Evolutionary conservation across 2,113 vertebrate genomes (phyloP), one percentile per base, ranked within the genome.

Genomic region (Tamias sibiricus): DNA sequence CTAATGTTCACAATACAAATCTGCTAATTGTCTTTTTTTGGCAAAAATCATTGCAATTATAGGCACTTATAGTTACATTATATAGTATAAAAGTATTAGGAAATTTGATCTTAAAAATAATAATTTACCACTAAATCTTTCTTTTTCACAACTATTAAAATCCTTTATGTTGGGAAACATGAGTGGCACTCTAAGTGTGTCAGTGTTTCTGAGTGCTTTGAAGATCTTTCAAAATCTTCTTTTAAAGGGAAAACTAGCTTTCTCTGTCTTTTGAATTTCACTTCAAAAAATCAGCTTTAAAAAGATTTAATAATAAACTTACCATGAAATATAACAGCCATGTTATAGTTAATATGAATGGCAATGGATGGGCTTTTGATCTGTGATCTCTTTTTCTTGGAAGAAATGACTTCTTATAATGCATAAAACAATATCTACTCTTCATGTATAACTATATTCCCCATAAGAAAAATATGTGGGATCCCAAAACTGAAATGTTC

Each of bases 61-160:
- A 90, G 64, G 26, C 37, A 93, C 47, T 85, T 95, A 84, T 0
- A 86, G 75, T 57, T 87, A 74, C 12, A 83, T 89, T 93, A 85
- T 75, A 79, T 86, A 30, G 49, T 54, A 12, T 42, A 57, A 22
- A 95, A 71, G 7, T 35, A 88, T 91, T 87, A 90, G 57, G 35
- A 74, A 92, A 93, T 85, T 74, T 95, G 72, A 90, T 97, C 74
- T 87, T 79, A 92, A 92, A 92, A 81, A 93, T 52, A 90, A 87
- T 84, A 94, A 88, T 92, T 96, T 95, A 90, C 47, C 42, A 87
- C 82, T 90, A 84, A 66, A 81, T 59, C 49, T 40, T 94, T 82
- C 59, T 87, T 82, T 80, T 91, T 77, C 17, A 92, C 94, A 84
- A 16, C 75, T 95, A 82, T 84, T 82, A 89, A 95, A 72, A 80